Base-by-base conservation (phyloP, 2,888 invertebrate genomes). In the Lucinisca nassula region DNA sequence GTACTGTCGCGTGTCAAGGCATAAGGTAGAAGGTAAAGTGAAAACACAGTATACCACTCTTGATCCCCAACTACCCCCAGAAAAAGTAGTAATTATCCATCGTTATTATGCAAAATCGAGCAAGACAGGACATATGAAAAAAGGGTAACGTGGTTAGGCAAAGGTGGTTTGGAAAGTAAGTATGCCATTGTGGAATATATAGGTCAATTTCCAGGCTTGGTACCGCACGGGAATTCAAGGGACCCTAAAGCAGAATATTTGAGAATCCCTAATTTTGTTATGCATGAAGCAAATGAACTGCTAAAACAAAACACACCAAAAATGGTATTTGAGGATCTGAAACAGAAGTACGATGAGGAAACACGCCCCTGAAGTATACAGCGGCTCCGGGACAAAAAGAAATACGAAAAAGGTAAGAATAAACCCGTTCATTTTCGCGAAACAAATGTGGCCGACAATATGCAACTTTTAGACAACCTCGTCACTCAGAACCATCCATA, bases 81-180 rank as follows among this genome's bases (percentile, higher is more conserved):
- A 74, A 6, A 45, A 75, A 6, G 49, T 78, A 12, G 40, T 82
- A 10, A 32, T 38, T 12, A 17, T 84, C 0, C 82, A 74, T 21
- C 58, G 85, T 24, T 73, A 85, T 49, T 88, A 85, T 58, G 61
- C 84, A 2, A 58, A 70, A 0, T 32, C 72, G 8, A 85, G 81
- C 40, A 1, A n/a, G 74, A 83, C 38, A 17, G 40, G n/a, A 45
- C 12, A 30, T 90, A 87, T 67, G 83, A 85, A 58, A 90, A 87
- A 61, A 81, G 76, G 21, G 79, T 85, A 1, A 81, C 90, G 2
- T 90, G 85, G 85, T 24, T 87, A 45, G 82, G 77, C 4, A 51
- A 55, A 24, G 81, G 79, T 37, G 79, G 77, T 35, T 21, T 72
- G 12, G 14, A 49, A 38, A 81, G 81, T 73, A 17, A 12, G 1